These are phyloP conservation scores for Machaerirhynchus nigripectus DNA, from an alignment of 2,113 vertebrate genomes.

Conservation along the genomic window DNA sequence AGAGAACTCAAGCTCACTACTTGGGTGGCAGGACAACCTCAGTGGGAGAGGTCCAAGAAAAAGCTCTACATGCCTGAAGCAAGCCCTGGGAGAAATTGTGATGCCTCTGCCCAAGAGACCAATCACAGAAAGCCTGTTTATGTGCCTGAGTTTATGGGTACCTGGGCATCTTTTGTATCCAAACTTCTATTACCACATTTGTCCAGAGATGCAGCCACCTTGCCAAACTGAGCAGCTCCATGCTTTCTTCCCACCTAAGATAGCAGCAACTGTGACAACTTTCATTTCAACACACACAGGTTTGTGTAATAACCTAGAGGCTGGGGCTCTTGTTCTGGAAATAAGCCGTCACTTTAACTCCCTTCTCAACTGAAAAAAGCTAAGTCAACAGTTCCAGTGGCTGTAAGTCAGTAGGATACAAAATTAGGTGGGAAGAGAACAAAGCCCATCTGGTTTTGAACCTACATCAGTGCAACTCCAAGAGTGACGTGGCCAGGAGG, in stretches of 20 bases:
- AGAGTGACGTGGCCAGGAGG: neutral
- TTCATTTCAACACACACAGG: neutral
- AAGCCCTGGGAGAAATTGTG: neutral
- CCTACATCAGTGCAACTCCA: neutral
- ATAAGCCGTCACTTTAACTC: neutral
- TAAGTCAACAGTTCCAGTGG: neutral
- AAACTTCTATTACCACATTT: neutral
- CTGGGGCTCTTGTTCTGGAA: neutral
- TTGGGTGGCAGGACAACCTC: neutral
- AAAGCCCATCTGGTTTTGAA: neutral
- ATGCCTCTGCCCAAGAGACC: neutral
- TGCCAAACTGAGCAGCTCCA: neutral
- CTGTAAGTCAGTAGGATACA: neutral
- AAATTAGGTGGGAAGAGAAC: neutral
- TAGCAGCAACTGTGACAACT: neutral
- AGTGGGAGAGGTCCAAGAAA: neutral
- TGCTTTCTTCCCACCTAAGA: neutral
- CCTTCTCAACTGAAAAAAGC: neutral
- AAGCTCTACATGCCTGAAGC: neutral
- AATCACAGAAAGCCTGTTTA: neutral
- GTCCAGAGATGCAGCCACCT: neutral
- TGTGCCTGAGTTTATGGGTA: neutral
- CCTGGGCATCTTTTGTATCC: neutral
- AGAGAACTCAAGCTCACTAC: neutral
- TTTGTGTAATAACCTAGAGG: neutral